Evolutionary conservation across 2,113 vertebrate genomes (phyloP).

Genomic region (Tenebrosternarchus preto): DNA sequence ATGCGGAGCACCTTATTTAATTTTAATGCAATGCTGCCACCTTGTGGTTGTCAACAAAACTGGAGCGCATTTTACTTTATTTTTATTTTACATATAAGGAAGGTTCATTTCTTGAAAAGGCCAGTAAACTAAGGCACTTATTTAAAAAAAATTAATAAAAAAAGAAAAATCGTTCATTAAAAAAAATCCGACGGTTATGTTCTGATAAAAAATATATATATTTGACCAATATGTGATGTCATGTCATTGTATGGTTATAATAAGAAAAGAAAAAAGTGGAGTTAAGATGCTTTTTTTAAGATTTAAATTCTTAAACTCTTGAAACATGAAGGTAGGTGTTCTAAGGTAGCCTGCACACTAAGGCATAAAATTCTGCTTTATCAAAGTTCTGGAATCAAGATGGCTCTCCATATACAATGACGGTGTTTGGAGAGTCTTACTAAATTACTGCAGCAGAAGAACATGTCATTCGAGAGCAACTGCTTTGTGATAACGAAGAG

Average conservation of each 20-base stretch:
- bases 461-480: background rate
- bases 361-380: background rate
- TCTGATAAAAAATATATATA: constrained; percentile 4
- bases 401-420: background rate
- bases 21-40: constrained; percentile 61
- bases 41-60: constrained; percentile 64
- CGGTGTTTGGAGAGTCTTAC: background rate
- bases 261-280: constrained; percentile 13
- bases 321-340: background rate
- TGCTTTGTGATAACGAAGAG: background rate
- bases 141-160: too few relatives aligned
- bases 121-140: constrained; percentile 22
- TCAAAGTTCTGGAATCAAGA: background rate
- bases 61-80: constrained; percentile 57
- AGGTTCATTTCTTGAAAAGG: constrained; percentile 10
- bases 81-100: background rate
- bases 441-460: background rate
- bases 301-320: background rate
- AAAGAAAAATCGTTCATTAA: too few relatives aligned
- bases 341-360: background rate
- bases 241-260: constrained; percentile 30
- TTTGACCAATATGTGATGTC: constrained; percentile 24
- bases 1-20: constrained; percentile 57
- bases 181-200: background rate
- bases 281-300: constrained; percentile 5